Evolutionary conservation across 2,888 invertebrate genomes (phyloP), one percentile per base, ranked within the genome.

Genomic region (Amblyjoppa proteus): DNA sequence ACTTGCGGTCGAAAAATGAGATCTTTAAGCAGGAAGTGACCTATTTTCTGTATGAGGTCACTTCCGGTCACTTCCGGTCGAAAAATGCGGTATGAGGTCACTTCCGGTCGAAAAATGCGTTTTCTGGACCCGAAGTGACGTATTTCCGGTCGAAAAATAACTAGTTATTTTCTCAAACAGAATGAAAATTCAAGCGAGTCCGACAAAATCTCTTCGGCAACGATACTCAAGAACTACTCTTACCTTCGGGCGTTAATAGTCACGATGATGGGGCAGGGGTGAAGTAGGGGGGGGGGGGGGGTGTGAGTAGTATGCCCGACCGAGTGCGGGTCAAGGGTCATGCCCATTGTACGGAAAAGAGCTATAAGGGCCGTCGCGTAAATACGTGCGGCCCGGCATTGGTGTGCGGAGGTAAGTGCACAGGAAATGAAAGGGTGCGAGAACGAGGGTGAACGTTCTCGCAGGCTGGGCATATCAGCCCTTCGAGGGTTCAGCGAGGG

Each of bases 261-360:
- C 38, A 38, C n/a, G 25, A 71, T n/a, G 64, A 31, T n/a, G 38
- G 38, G 38, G 71, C 16, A 34, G 41, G 41, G 16, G 49, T 56
- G 51, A 25, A 41, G 11, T n/a, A 45, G 2, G 2, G 41, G 11
- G 41, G 41, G 7, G 38, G 7, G 9, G 2, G 38, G 7, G 38
- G 28, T 56, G 38, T 56, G 28, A 66, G 38, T 56, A 53, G 58
- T 25, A 58, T 51, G 45, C 58, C 77, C 73, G 11, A 28, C 49
- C 34, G 68, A 56, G 83, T 77, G 53, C 77, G 31, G 76, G 82
- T 82, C 82, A 82, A 82, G 77, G 73, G 73, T 83, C 77, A 73
- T 49, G 71, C 64, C 49, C 66, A 69, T 68, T 83, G 73, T 78
- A 16, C 68, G 45, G n/a, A 74, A 58, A 49, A 58, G 80, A 66